Evolutionary conservation across 2,888 invertebrate genomes (phyloP).

Genomic region (Erannis defoliaria): DNA sequence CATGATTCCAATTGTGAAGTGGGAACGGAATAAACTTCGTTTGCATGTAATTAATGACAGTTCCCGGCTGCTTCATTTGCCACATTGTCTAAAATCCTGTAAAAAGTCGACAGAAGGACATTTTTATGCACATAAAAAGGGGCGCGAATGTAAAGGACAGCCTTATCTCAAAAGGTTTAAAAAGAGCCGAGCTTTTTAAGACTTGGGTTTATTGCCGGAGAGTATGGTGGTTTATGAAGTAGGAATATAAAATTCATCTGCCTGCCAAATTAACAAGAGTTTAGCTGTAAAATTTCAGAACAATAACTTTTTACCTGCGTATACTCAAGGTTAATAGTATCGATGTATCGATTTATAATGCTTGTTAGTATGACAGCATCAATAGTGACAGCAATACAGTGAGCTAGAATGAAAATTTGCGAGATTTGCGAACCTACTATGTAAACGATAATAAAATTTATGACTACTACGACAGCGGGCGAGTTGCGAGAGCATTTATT

Average conservation of each 20-base stretch:
- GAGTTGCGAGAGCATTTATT: no score
- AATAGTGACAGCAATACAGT: no score
- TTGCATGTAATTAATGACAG: slow-evolving; percentile 75
- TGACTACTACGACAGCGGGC: no score
- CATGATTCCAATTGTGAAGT: slow-evolving; percentile 73
- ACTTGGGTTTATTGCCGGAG: slow-evolving; percentile 44
- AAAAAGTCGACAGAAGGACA: slow-evolving; percentile 36
- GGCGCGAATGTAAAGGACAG: slow-evolving; percentile 32
- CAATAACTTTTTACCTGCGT: neutral
- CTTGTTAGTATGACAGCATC: no score
- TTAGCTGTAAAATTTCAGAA: slow-evolving; percentile 5
- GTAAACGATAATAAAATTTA: no score
- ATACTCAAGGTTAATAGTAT: no score
- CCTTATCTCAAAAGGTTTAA: slow-evolving; percentile 41
- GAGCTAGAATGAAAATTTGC: no score
- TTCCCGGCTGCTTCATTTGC: slow-evolving; percentile 62
- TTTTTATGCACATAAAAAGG: slow-evolving; percentile 29
- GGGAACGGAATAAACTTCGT: slow-evolving; percentile 74
- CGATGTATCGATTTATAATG: no score
- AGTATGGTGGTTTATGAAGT: slow-evolving; percentile 46
- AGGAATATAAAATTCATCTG: slow-evolving; percentile 40
- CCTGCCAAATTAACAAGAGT: slow-evolving; percentile 29
- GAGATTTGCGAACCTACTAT: no score
- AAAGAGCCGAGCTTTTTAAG: slow-evolving; percentile 43
- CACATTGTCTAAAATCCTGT: slow-evolving; percentile 57